Evolutionary conservation across 2,797 vertebrate genomes (phyloP), one percentile per base, ranked within the genome.

Genomic region (Falco concolor): DNA sequence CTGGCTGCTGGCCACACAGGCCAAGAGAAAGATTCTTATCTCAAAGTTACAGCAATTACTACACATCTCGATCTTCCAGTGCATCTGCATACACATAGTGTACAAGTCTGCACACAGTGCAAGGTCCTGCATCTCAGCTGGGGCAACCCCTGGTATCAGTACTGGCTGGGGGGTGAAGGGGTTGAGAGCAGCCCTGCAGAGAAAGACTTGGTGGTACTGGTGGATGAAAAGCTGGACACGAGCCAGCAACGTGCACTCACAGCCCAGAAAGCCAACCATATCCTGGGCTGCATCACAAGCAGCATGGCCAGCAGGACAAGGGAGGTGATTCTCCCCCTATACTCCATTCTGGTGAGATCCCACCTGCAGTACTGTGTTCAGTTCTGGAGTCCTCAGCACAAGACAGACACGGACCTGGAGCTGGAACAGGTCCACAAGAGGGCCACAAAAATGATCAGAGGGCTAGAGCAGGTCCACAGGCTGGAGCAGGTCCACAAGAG

Each of bases 241-340:
- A 87, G 5, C 8, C 6, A 3, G 10, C 3, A 50, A 27, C 1
- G 8, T 12, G 44, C 1, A 1, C 6, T 56, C 1, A 0, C 40
- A 65, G 56, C 6, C 22, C 56, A 65, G 54, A 72, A 86, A 28
- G 42, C 10, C 28, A 73, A 30, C 18, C 5, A 1, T n/a, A 50
- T 20, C 72, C 24, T 42, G 30, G 36, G 14, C 40, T 44, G 30
- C 60, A 89, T 28, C 45, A 42, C 50, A 60, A 85, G 22, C 3
- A 27, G 32, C 0, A 1, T 1, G 2, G 9, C 8, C 2, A 22
- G 42, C 17, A 44, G 42, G 42, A 18, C 17, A 18, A 44, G 42
- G 13, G 21, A 87, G 21, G 32, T 1, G 59, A 54, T 69, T 91
- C 36, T 75, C 5, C 11, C 18, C 25, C 15, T 36, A 23, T 85